These are phyloP conservation scores for Herpetotheres cachinnans DNA, from an alignment of 2,113 vertebrate genomes.

Conservation along the genomic window DNA sequence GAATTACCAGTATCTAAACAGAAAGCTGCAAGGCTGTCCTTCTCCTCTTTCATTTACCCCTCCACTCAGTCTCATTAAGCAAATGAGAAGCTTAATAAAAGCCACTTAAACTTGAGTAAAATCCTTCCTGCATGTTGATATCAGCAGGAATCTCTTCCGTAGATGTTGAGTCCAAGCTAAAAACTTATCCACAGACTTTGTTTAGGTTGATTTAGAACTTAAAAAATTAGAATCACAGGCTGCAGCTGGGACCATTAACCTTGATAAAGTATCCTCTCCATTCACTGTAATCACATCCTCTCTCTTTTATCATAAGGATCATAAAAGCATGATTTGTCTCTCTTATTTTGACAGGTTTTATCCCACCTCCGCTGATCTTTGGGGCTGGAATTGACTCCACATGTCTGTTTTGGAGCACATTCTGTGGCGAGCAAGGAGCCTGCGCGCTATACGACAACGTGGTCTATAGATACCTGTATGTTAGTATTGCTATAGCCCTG, in stretches of 20 bases:
- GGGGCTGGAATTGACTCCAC: constrained; percentile 96
- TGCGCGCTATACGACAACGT: constrained; percentile 93
- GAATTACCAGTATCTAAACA: neutral
- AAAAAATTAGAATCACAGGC: neutral
- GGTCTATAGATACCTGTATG: constrained; percentile 90
- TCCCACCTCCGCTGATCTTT: constrained; percentile 96
- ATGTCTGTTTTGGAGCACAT: constrained; percentile 95
- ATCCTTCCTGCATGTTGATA: neutral
- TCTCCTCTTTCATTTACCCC: neutral
- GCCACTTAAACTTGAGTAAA: constrained; percentile 22
- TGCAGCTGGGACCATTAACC: constrained; percentile 14
- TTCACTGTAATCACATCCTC: neutral
- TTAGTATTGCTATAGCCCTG: constrained; percentile 92
- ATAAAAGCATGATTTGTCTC: neutral
- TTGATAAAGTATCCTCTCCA: neutral
- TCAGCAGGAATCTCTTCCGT: neutral
- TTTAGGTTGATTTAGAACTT: constrained; percentile 19
- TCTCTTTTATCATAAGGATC: neutral
- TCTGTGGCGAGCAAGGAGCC: constrained; percentile 89
- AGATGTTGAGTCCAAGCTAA: neutral
- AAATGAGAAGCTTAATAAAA: constrained; percentile 28
- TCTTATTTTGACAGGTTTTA: constrained; percentile 84
- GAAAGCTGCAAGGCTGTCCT: neutral
- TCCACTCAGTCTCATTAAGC: constrained; percentile 6
- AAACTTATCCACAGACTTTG: neutral